Evolutionary conservation across 2,888 invertebrate genomes (phyloP), one percentile per base, ranked within the genome.

Genomic region (Temnothorax rugatulus): DNA sequence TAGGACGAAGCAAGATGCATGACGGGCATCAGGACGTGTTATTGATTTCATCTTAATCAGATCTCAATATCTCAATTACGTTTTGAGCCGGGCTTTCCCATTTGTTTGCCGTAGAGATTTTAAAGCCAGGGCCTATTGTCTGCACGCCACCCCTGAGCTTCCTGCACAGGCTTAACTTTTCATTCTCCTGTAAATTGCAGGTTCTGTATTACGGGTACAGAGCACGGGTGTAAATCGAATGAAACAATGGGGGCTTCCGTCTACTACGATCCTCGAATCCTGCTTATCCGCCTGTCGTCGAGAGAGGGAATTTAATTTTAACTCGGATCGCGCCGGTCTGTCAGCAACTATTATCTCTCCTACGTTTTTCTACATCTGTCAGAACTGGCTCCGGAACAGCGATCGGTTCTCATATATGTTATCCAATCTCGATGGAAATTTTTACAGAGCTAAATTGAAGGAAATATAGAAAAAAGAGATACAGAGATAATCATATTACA

Each of bases 11-110:
- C 82, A 83, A 84, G 85, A 83, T 69, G 86, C 88, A 86, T 77
- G 81, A 84, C 83, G 86, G 84, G 64, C 84, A 86, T 79, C 57
- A 25, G 54, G 47, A 90, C 88, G 90, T 91, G 89, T 93, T 94
- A 94, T 94, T 92, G 94, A 94, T 94, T 94, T 94, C 93, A 92
- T 94, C 93, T 94, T 94, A 94, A 94, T 94, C 94, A 94, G 93
- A 94, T 94, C 94, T 93, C 94, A 93, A 94, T 94, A 94, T 94
- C 94, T 94, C 94, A 95, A 95, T 95, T 94, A 95, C 92, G 93
- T 93, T 94, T 92, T 93, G 92, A 93, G 92, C 92, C 89, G 89
- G 90, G 92, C 91, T 92, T 92, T 92, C 90, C 91, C 91, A 92
- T 93, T 93, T 95, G 95, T 95, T 94, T 95, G 94, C 94, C 86